A percentile compares a stretch with the other conserved stretches of the same genome.
These are phyloP conservation scores for Heliconius erato DNA, from an alignment of 2,888 invertebrate genomes.

Conservation along the genomic window DNA sequence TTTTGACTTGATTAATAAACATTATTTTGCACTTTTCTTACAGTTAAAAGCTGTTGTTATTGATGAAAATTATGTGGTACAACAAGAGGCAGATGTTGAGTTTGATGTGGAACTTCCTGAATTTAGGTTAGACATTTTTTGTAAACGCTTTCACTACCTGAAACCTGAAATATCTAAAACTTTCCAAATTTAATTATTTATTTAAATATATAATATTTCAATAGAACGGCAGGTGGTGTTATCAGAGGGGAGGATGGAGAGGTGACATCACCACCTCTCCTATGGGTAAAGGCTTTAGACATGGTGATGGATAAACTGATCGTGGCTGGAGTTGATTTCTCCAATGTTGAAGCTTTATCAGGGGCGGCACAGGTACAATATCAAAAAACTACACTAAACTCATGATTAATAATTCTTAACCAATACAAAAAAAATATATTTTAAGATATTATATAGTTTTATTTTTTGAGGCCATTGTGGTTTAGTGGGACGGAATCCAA, in stretches of 20 bases:
- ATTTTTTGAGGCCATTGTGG: too few relatives aligned
- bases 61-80: conserved; percentile 89
- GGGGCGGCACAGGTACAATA: conserved; percentile 94
- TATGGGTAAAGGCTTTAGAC: conserved; percentile 99
- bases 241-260: conserved; percentile 78
- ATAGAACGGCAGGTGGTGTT: conserved; percentile 85
- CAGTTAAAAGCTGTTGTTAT: conserved; percentile 96
- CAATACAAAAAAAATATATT: background rate
- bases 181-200: background rate
- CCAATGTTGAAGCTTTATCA: conserved; percentile 92
- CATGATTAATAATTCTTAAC: too few relatives aligned
- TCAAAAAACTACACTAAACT: too few relatives aligned
- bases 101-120: conserved; percentile 98
- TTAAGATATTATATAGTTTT: background rate
- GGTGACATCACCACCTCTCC: conserved; percentile 93
- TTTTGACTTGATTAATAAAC: background rate
- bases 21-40: conserved; percentile 61
- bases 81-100: conserved; percentile 93
- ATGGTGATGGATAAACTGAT: conserved; percentile 94
- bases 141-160: background rate
- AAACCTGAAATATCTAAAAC: background rate
- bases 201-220: background rate
- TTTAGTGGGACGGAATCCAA: too few relatives aligned
- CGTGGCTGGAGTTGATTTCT: conserved; percentile 93
- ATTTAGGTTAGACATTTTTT: conserved; percentile 87